Evolutionary conservation across 92 coral and sea anemone genomes (phyloP), one percentile per base, ranked within the genome.

Genomic region (Desmophyllum pertusum): DNA sequence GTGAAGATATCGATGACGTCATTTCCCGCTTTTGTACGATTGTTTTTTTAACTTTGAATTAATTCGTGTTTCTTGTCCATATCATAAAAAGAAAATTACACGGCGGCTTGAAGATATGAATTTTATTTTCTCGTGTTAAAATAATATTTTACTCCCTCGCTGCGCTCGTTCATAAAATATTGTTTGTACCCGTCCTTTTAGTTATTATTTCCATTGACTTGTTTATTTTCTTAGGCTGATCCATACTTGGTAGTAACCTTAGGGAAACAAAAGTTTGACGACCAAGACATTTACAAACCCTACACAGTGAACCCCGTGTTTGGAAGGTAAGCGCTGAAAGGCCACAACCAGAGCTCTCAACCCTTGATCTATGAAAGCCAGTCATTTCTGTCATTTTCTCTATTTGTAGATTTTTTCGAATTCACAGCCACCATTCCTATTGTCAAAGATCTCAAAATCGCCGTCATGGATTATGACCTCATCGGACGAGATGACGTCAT

Each of bases 211-310:
- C 25, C 10, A 39, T 27, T 39, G 41, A 46, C 45, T 36, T 3
- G 3, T 59, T 65, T 52, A 11, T 17, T 72, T 21, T 31, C 33
- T 27, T 51, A 95, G 98, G 98, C 95, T 65, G 98, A 96, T 70
- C 93, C 98, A 19, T 96, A 96, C 82, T 77, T 94, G 57, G 71
- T 89, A 25, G 93, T 94, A 19, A 80, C 93, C n/a, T 88, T 96
- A 42, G 98, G 98, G 21, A 90, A 96, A 68, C 93, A 89, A 61
- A 90, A 81, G 39, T 87, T 92, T 82, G 98, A 96, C 66, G 98
- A 94, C 57, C 64, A 87, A 70, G 96, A 92, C 51, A 90, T 84
- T 70, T 86, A 88, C 79, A 93, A 89, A 41, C 84, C 96, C 13
- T 89, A 95, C 83, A 87, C 94, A 17, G 38, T 91, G 9, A 91